Evolutionary conservation across 2,797 vertebrate species (phyloP).

Genomic region (Oceanodroma leucorhoa): DNA sequence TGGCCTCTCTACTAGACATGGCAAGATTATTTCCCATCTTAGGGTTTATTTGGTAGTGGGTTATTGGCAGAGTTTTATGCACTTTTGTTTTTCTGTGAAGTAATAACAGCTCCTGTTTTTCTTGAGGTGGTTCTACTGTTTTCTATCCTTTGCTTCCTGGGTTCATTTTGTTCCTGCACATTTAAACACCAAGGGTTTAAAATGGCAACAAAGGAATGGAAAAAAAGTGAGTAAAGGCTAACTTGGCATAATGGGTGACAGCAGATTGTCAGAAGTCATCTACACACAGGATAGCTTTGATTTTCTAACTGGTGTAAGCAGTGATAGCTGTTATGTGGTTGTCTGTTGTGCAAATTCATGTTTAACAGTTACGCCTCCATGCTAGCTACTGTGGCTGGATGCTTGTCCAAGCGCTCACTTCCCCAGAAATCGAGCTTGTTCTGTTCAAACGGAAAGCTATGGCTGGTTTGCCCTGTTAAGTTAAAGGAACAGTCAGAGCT

Average conservation of each 20-base stretch:
- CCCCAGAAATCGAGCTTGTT: not conserved
- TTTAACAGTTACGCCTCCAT: not conserved
- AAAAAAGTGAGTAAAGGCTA: not conserved
- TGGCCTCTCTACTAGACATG: not conserved
- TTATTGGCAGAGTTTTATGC: not conserved
- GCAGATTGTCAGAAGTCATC: not conserved
- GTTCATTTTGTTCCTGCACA: not conserved
- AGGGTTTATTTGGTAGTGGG: not conserved
- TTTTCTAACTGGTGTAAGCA: not conserved
- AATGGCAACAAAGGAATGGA: not conserved
- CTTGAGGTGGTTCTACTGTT: not conserved
- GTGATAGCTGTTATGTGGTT: not conserved
- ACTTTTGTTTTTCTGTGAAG: not conserved
- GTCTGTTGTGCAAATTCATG: rapidly evolving
- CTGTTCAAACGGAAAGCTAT: not conserved
- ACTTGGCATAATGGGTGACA: not conserved
- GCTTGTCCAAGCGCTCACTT: rapidly evolving
- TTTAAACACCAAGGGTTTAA: not conserved
- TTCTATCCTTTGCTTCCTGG: not conserved
- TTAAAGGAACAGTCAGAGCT: not conserved
- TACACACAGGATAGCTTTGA: not conserved
- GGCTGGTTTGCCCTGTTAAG: not conserved
- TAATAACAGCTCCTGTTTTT: not conserved
- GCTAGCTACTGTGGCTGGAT: not conserved
- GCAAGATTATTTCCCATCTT: not conserved